These are phyloP conservation scores for Eurytoma californica DNA, from an alignment of 2,888 invertebrate species.

Conservation along the genomic window DNA sequence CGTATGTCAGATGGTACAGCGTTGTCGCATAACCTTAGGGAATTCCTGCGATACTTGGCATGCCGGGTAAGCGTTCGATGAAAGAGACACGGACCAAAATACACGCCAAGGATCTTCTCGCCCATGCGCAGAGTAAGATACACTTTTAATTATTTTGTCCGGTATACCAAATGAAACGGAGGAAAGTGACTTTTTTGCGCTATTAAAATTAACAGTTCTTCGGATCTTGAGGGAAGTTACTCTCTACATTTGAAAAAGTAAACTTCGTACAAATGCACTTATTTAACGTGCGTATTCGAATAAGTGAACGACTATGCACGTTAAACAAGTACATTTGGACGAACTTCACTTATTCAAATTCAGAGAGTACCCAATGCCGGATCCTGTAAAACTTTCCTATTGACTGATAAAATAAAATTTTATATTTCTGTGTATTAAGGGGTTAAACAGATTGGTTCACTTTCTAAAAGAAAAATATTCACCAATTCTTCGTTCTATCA, in stretches of 20 bases:
- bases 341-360: too few relatives aligned
- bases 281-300: too few relatives aligned
- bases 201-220: constrained; percentile 52
- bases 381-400: too few relatives aligned
- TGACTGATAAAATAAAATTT: too few relatives aligned
- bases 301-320: too few relatives aligned
- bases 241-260: too few relatives aligned
- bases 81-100: constrained; percentile 23
- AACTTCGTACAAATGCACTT: too few relatives aligned
- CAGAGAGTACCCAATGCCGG: too few relatives aligned
- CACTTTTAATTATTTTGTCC: constrained; percentile 53
- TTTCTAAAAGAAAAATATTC: too few relatives aligned
- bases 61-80: constrained; percentile 34
- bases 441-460: not conserved
- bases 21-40: constrained; percentile 50
- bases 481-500: too few relatives aligned
- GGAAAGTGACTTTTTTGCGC: constrained; percentile 20
- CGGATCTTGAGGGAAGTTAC: constrained; percentile 35
- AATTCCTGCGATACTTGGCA: constrained; percentile 51
- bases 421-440: too few relatives aligned
- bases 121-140: constrained; percentile 46
- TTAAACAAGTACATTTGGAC: too few relatives aligned
- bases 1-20: constrained; percentile 28
- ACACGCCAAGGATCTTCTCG: constrained; percentile 20
- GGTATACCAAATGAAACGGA: not conserved